Conservation (phyloP, 2,888 invertebrate species). For the Troides helena region DNA sequence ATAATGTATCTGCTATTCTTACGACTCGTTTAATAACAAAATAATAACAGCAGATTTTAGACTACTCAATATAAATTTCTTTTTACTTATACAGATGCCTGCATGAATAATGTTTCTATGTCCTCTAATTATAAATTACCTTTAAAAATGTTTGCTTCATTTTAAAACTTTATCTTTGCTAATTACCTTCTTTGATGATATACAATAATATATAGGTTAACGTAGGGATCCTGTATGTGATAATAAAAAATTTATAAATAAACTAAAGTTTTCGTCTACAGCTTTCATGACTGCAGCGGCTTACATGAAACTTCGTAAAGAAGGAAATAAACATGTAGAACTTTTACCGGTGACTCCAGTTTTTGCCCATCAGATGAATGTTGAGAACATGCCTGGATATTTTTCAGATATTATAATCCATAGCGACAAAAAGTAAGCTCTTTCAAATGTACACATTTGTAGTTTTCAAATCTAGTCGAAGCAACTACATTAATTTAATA, state of each 20-base stretch:
- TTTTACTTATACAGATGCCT: no score
- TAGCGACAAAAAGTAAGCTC: conserved; percentile 76
- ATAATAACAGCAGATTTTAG: no score
- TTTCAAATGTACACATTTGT: not conserved
- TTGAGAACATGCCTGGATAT: conserved; percentile 77
- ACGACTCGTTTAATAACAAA: no score
- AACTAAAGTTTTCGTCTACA: conserved; percentile 40
- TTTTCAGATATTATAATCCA: conserved; percentile 83
- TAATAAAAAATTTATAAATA: not conserved
- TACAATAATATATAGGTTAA: not conserved
- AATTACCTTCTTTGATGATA: not conserved
- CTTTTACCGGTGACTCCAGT: conserved; percentile 81
- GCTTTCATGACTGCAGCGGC: conserved; percentile 81
- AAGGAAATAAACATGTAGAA: conserved; percentile 62
- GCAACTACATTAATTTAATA: not conserved
- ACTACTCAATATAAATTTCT: no score
- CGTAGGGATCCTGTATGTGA: not conserved
- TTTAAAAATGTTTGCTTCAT: not conserved
- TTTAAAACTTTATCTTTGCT: not conserved
- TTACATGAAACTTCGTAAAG: conserved; percentile 71
- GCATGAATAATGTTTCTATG: no score
- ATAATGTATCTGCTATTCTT: no score
- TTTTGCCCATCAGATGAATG: conserved; percentile 78
- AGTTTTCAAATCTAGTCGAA: not conserved
- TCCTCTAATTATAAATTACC: not conserved